phyloP scores from a whole-genome alignment of 2,888 invertebrate genomes.

The Morpho achilles region DNA sequence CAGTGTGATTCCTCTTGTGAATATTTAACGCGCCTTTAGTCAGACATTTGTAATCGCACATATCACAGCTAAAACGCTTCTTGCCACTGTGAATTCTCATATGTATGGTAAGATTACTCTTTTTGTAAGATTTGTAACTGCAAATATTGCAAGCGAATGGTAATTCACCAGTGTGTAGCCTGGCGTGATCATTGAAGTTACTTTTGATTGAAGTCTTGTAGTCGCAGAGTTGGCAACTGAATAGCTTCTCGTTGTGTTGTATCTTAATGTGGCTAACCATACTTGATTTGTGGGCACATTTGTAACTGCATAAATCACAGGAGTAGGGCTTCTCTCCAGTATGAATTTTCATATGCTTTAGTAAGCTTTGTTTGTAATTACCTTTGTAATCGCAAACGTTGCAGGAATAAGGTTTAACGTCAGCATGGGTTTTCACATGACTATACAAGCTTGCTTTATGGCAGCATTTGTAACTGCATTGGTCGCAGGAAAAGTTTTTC shows the following conservation, averaged over 20 bases:
- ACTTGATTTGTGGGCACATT: too few species aligned
- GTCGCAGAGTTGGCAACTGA: background rate
- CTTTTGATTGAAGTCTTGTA: background rate
- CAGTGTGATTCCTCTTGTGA: background rate
- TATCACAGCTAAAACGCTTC: background rate
- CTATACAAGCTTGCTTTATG: background rate
- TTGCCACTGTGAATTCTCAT: background rate
- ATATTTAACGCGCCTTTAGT: background rate
- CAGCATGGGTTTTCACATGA: constrained; percentile 3
- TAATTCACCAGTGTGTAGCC: background rate
- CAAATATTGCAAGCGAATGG: background rate
- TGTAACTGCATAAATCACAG: too few species aligned
- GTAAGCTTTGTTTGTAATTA: too few species aligned
- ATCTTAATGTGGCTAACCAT: background rate
- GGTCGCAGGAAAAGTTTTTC: background rate
- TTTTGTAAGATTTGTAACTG: background rate
- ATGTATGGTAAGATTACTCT: background rate
- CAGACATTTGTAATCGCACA: background rate
- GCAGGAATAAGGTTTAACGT: too few species aligned
- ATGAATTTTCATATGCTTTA: too few species aligned
- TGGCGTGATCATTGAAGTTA: background rate
- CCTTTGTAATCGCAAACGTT: too few species aligned
- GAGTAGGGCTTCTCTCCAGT: too few species aligned
- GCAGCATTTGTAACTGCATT: background rate
- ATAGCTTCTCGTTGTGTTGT: background rate